A percentile compares a stretch with the other conserved stretches of the same genome.
Evolutionary conservation across 2,113 vertebrate genomes (phyloP).

Genomic region (Poecilia latipinna): DNA sequence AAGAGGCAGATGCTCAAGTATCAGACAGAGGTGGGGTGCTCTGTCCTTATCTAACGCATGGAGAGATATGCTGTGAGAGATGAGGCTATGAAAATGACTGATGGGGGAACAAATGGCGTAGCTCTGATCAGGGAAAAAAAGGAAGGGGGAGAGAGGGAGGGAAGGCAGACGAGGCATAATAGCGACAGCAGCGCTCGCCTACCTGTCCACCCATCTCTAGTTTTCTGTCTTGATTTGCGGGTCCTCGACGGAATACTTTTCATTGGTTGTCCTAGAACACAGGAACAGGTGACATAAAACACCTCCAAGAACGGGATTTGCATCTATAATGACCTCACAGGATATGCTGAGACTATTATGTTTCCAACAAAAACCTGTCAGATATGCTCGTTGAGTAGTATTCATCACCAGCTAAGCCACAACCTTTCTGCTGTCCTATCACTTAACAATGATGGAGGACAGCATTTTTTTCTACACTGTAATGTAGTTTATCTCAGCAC

Average conservation of each 20-base stretch:
- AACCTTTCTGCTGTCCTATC: slow-evolving; percentile 12
- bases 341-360: slow-evolving; percentile 61
- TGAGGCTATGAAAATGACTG: slow-evolving; percentile 71
- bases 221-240: slow-evolving; percentile 77
- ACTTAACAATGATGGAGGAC: slow-evolving; percentile 34
- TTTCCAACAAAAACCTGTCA: slow-evolving; percentile 64
- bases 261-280: slow-evolving; percentile 52
- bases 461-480: slow-evolving; percentile 17
- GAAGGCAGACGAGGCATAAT: slow-evolving; percentile 41
- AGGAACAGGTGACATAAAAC: slow-evolving; percentile 79
- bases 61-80: slow-evolving; percentile 46
- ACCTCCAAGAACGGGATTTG: slow-evolving; percentile 73
- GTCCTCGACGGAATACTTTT: slow-evolving; percentile 59
- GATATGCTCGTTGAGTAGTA: slow-evolving; percentile 37
- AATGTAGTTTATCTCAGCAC: not conserved
- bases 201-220: slow-evolving; percentile 73
- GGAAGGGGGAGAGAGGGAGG: slow-evolving; percentile 1
- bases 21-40: slow-evolving; percentile 46
- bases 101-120: slow-evolving; percentile 65
- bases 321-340: slow-evolving; percentile 68
- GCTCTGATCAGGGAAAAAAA: slow-evolving; percentile 51
- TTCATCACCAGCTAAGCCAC: slow-evolving; percentile 58
- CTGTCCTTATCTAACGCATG: slow-evolving; percentile 54
- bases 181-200: slow-evolving; percentile 61
- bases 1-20: slow-evolving; percentile 57